Percentiles rank a stretch among this genome's conserved stretches.
Evolutionary conservation across 2,113 vertebrate species (phyloP).

Genomic region (Mormoops blainvillei): DNA sequence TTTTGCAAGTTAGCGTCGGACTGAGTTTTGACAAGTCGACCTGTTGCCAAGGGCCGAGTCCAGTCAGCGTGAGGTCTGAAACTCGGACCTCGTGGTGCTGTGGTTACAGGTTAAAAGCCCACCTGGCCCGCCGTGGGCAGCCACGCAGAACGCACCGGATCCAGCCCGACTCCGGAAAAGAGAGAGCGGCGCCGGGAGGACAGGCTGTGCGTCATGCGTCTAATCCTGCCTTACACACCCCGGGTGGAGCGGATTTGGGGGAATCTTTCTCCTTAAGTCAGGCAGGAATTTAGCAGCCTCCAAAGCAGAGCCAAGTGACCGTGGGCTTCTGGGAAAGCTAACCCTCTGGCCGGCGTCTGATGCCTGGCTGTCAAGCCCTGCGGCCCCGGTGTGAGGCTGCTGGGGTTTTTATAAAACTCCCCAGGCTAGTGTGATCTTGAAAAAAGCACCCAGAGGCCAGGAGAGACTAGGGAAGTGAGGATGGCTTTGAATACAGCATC

Average conservation of each 20-base stretch:
- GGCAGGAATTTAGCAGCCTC: slow-evolving; percentile 36
- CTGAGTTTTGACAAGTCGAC: not conserved
- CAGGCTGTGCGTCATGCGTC: not conserved
- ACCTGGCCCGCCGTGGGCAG: not conserved
- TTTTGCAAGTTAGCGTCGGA: not conserved
- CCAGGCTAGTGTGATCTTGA: not conserved
- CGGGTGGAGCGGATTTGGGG: not conserved
- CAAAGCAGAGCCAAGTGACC: not conserved
- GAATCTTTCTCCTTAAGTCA: slow-evolving; percentile 41
- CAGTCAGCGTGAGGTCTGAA: not conserved
- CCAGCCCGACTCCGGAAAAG: not conserved
- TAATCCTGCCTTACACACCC: not conserved
- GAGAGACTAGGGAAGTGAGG: not conserved
- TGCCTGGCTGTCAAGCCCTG: not conserved
- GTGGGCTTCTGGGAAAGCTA: not conserved
- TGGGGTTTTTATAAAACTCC: not conserved
- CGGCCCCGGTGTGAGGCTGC: not conserved
- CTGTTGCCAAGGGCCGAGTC: not conserved
- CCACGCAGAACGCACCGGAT: not conserved
- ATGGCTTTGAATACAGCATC: not conserved
- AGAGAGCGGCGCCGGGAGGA: not conserved
- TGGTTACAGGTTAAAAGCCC: not conserved
- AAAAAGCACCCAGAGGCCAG: not conserved
- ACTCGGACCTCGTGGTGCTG: not conserved
- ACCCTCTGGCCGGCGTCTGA: slow-evolving; percentile 16